Conservation (phyloP, 2,888 invertebrate species). For the Aethes cnicana region DNA sequence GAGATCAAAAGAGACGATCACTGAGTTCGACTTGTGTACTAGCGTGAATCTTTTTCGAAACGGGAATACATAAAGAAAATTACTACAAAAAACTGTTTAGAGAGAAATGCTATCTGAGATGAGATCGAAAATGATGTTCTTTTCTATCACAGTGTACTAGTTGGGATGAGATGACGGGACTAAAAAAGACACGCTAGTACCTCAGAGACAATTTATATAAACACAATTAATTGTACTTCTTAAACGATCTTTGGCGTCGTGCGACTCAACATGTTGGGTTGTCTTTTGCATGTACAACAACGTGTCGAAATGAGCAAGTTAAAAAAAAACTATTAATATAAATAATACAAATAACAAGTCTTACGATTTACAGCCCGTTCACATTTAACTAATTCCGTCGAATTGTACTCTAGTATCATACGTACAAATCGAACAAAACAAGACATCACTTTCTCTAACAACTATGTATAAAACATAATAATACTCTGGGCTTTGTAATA, state of each 20-base stretch:
- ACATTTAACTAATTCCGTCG: slow-evolving; percentile 32
- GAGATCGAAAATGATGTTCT: slow-evolving; percentile 1
- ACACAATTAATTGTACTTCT: slow-evolving; percentile 49
- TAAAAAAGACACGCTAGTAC: slow-evolving; percentile 15
- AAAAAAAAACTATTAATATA: slow-evolving; percentile 39
- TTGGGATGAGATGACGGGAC: too few species aligned
- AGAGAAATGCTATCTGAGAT: too few species aligned
- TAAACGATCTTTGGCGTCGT: slow-evolving; percentile 69
- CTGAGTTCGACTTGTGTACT: slow-evolving; percentile 28
- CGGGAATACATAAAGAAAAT: too few species aligned
- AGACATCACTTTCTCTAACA: slow-evolving; percentile 3
- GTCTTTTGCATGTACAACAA: slow-evolving; percentile 29
- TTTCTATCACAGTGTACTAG: too few species aligned
- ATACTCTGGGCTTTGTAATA: slow-evolving; percentile 36
- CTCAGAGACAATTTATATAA: slow-evolving; percentile 21
- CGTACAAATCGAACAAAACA: slow-evolving; percentile 13
- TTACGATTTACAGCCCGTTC: slow-evolving; percentile 65
- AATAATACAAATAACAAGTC: slow-evolving; percentile 59
- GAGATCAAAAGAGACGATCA: slow-evolving; percentile 60
- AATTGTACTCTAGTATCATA: background rate
- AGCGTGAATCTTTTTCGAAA: too few species aligned
- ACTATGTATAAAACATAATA: slow-evolving; percentile 34
- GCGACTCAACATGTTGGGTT: slow-evolving; percentile 44
- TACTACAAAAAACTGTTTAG: too few species aligned
- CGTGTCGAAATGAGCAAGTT: slow-evolving; percentile 40